Evolutionary conservation across 1,140 invertebrate genomes (phyloP).

Genomic region (Penaeus indicus): DNA sequence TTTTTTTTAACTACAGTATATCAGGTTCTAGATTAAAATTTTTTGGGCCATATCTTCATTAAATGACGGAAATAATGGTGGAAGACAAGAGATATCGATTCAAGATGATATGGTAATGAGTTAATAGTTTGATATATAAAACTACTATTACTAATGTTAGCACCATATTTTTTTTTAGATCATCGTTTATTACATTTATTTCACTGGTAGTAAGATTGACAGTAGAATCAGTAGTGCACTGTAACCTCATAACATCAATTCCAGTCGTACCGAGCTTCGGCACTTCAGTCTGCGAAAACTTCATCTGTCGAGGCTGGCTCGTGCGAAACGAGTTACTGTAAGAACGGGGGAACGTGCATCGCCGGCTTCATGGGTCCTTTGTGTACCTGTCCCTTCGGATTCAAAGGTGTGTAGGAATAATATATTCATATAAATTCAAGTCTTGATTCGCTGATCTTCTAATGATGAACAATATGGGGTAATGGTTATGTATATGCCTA

Average conservation of each 20-base stretch:
- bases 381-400: constrained; percentile 47
- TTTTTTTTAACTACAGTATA: not conserved
- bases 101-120: no score
- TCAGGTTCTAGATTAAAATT: not conserved
- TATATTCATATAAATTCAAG: no score
- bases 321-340: constrained; percentile 26
- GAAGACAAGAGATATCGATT: not conserved
- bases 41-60: not conserved
- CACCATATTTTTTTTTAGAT: no score
- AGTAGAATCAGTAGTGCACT: no score
- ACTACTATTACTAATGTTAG: no score
- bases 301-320: not conserved
- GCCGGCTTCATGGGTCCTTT: constrained; percentile 35
- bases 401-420: constrained; percentile 29
- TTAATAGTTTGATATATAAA: no score
- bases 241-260: not conserved
- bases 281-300: not conserved
- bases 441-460: no score
- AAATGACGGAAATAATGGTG: not conserved
- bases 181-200: no score
- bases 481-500: no score
- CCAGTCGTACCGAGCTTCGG: not conserved
- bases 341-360: constrained; percentile 48
- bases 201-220: no score
- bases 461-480: no score